Evolutionary conservation across 2,888 invertebrate species (phyloP).

Genomic region (Eristalinus aeneus): DNA sequence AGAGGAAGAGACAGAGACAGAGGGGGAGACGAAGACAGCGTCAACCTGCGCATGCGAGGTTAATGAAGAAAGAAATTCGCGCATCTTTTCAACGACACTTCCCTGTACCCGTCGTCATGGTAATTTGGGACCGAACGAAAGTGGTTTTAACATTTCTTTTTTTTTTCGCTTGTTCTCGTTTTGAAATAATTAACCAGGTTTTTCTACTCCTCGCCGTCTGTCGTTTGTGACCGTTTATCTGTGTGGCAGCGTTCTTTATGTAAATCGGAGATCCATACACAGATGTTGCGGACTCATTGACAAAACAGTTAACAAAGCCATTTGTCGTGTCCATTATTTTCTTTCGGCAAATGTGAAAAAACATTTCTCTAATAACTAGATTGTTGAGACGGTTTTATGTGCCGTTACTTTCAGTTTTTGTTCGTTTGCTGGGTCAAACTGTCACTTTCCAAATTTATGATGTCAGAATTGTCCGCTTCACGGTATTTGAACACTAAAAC

Average conservation of each 20-base stretch:
- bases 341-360: neutral
- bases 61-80: neutral
- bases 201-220: neutral
- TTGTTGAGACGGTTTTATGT: neutral
- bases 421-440: neutral
- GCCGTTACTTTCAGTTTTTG: neutral
- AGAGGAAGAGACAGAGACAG: neutral
- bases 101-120: neutral
- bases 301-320: neutral
- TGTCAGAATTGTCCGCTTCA: neutral
- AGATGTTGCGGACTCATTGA: neutral
- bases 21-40: neutral
- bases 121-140: slow-evolving; percentile 37
- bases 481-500: neutral
- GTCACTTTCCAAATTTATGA: neutral
- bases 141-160: slow-evolving; percentile 20
- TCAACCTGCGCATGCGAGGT: neutral
- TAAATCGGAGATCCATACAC: neutral
- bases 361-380: neutral
- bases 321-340: neutral
- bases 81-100: neutral
- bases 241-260: neutral
- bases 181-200: slow-evolving; percentile 26
- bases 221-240: neutral
- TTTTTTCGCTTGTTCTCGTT: neutral